Percentiles rank a stretch among this genome's conserved stretches.
Conservation (phyloP, 2,888 invertebrate species). For the Mythimna impura region DNA sequence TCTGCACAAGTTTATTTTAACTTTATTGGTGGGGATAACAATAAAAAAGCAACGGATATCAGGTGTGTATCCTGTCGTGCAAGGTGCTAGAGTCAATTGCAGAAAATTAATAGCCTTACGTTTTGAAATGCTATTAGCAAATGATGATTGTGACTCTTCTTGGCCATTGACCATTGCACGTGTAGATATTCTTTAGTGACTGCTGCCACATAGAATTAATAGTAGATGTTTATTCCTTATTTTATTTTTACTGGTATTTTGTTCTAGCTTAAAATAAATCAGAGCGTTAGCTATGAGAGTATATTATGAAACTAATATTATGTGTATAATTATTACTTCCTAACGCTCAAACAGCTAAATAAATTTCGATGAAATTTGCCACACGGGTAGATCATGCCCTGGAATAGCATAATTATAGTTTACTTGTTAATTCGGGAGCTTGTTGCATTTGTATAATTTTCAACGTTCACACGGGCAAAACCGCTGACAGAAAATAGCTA, state of each 20-base stretch:
- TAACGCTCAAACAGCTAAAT: too few species aligned
- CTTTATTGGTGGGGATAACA: slow-evolving; percentile 1
- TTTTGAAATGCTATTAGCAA: slow-evolving; percentile 39
- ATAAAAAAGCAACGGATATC: slow-evolving; percentile 22
- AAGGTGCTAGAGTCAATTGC: slow-evolving; percentile 38
- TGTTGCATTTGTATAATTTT: too few species aligned
- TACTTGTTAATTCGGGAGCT: too few species aligned
- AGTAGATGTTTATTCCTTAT: neutral
- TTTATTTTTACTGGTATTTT: neutral
- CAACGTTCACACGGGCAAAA: too few species aligned
- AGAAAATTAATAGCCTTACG: slow-evolving; percentile 37
- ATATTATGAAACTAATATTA: too few species aligned
- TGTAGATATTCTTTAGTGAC: slow-evolving; percentile 2
- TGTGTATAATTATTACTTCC: too few species aligned
- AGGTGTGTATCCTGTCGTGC: slow-evolving; percentile 33
- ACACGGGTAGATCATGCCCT: too few species aligned
- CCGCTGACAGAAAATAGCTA: neutral
- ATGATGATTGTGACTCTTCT: slow-evolving; percentile 19
- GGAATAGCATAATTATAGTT: too few species aligned
- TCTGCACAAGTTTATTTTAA: slow-evolving; percentile 26
- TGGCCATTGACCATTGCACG: neutral
- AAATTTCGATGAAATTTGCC: too few species aligned
- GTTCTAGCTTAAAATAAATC: neutral
- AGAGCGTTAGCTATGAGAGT: too few species aligned
- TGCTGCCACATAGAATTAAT: neutral